Conservation (phyloP, 2,797 vertebrate genomes). For the Myiotriccus ornatus region DNA sequence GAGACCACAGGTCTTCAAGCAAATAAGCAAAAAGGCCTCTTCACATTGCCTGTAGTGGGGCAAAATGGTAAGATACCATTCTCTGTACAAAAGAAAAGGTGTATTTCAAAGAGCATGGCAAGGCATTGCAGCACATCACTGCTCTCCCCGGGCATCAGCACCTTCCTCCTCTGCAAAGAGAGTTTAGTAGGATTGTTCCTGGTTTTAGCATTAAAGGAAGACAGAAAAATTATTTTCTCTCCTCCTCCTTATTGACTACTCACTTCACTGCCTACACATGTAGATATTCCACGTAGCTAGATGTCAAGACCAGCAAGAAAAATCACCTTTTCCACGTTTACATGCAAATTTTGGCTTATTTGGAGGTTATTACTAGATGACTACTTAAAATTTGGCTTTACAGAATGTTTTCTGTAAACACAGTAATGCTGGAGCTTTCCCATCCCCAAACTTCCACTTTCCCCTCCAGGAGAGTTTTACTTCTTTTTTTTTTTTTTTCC, state of each 20-base stretch:
- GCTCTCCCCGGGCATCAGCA: neutral
- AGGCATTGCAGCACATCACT: accelerated
- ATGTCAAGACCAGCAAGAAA: neutral
- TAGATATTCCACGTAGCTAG: neutral
- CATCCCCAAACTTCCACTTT: neutral
- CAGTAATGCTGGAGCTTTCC: neutral
- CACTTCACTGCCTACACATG: neutral
- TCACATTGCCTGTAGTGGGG: neutral
- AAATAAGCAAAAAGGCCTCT: neutral
- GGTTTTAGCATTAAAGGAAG: neutral
- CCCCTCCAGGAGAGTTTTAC: neutral
- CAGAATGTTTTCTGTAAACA: neutral
- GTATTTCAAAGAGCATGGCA: neutral
- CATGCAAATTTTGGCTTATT: neutral
- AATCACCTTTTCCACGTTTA: neutral
- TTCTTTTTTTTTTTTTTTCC: neutral
- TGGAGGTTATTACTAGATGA: neutral
- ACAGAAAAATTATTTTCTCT: neutral
- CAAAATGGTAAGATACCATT: accelerated
- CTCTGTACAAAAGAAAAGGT: neutral
- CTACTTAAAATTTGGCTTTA: neutral
- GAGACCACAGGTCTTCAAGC: neutral
- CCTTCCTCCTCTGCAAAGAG: neutral
- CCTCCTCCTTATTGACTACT: neutral
- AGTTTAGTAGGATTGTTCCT: neutral